Percentiles rank a stretch among this genome's conserved stretches.
These are phyloP conservation scores for Drosophila ananassae DNA, from an alignment of 1,140 invertebrate species.

Conservation along the genomic window DNA sequence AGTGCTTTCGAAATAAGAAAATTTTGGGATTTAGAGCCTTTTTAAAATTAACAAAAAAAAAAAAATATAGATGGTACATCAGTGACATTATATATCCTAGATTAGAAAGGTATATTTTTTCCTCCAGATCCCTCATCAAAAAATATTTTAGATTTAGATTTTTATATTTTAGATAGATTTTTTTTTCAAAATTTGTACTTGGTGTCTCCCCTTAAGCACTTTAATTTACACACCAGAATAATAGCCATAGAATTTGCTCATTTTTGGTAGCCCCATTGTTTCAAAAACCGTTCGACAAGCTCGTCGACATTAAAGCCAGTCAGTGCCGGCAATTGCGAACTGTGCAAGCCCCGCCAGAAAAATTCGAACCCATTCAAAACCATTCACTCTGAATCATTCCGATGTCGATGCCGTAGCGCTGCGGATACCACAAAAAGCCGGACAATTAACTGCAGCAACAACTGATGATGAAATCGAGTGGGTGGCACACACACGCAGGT, in stretches of 20 bases:
- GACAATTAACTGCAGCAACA: conserved; percentile 65
- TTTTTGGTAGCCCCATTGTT: conserved; percentile 2
- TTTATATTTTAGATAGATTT: no score
- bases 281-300: background rate
- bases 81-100: no score
- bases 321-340: background rate
- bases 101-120: no score
- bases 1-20: no score
- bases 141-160: no score
- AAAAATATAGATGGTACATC: no score
- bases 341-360: background rate
- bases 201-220: no score
- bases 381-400: conserved; percentile 28
- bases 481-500: background rate
- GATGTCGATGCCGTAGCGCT: conserved; percentile 2
- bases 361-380: conserved; percentile 15
- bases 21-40: no score
- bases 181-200: no score
- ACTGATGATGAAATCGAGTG: background rate
- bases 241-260: conserved; percentile 3
- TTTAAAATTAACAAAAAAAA: no score
- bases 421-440: conserved; percentile 43
- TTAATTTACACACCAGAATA: background rate
- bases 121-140: no score
- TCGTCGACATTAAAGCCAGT: conserved; percentile 2